Evolutionary conservation across 1,140 invertebrate species (phyloP).

Genomic region (Drosophila littoralis): DNA sequence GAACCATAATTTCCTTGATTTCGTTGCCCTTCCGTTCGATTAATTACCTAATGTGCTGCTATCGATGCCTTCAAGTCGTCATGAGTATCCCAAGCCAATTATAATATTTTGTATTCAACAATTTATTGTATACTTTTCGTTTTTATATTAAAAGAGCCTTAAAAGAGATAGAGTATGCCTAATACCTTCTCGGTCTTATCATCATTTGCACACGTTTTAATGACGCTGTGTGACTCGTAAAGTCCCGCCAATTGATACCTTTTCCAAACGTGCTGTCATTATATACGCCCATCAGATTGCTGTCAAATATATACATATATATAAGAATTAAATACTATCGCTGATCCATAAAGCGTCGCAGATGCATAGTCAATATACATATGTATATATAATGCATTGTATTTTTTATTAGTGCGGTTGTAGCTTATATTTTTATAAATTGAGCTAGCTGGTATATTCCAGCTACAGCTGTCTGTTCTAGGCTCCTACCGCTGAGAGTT

Average conservation of each 20-base stretch:
- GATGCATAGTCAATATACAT: not conserved
- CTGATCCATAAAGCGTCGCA: not conserved
- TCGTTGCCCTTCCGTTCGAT: no score
- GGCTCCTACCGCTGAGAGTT: no score
- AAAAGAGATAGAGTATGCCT: not conserved
- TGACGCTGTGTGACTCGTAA: conserved; percentile 31
- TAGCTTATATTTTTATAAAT: no score
- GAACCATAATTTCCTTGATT: conserved; percentile 2
- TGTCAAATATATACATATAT: not conserved
- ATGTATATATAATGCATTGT: not conserved
- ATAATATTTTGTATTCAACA: no score
- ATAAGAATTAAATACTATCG: not conserved
- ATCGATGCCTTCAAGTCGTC: not conserved
- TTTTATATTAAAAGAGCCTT: no score
- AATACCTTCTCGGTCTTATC: conserved; percentile 37
- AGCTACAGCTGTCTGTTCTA: no score
- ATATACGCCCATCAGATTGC: conserved; percentile 48
- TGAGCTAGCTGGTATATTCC: no score
- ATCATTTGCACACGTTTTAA: conserved; percentile 44
- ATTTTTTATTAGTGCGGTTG: no score
- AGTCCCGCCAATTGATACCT: conserved; percentile 41
- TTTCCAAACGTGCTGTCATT: conserved; percentile 33
- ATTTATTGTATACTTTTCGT: no score
- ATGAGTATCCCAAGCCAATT: not conserved
- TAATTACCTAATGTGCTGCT: conserved; percentile 16